Evolutionary conservation across 2,113 vertebrate genomes (phyloP).

Genomic region (Thamnophis sirtalis): DNA sequence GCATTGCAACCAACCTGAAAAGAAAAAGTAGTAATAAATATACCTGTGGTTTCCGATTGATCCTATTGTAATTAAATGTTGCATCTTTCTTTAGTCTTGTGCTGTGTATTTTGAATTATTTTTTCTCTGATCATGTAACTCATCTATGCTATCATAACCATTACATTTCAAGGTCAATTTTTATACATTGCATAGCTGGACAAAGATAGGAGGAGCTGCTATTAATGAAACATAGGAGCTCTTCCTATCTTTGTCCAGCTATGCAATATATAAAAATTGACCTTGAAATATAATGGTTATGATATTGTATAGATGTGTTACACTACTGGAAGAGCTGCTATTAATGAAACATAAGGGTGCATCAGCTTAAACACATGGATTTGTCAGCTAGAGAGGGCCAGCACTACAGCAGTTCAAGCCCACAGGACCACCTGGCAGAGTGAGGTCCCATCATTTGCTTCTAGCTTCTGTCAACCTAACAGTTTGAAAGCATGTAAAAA

Average conservation of each 20-base stretch:
- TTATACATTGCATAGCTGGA: not conserved
- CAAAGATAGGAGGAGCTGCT: not conserved
- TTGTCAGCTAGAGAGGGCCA: not conserved
- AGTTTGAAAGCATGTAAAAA: not conserved
- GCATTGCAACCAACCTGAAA: not conserved
- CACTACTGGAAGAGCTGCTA: not conserved
- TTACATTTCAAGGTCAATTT: not conserved
- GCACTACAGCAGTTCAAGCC: not conserved
- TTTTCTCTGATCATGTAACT: not conserved
- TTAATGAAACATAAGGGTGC: not conserved
- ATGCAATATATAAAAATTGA: not conserved
- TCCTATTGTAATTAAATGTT: not conserved
- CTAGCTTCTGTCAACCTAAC: not conserved
- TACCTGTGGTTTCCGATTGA: not conserved
- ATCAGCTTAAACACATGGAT: not conserved
- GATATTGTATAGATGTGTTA: not conserved
- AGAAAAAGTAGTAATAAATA: not conserved
- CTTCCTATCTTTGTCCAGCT: not conserved
- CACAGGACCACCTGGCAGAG: not conserved
- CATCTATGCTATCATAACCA: not conserved
- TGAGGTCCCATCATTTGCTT: not conserved
- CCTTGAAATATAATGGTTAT: not conserved
- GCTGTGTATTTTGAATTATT: not conserved
- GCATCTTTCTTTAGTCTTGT: not conserved
- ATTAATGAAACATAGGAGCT: rapidly evolving